A percentile compares a stretch with the other conserved stretches of the same genome.
Evolutionary conservation across 2,888 invertebrate genomes (phyloP).

Genomic region (Dyspetes luteomarginatus): DNA sequence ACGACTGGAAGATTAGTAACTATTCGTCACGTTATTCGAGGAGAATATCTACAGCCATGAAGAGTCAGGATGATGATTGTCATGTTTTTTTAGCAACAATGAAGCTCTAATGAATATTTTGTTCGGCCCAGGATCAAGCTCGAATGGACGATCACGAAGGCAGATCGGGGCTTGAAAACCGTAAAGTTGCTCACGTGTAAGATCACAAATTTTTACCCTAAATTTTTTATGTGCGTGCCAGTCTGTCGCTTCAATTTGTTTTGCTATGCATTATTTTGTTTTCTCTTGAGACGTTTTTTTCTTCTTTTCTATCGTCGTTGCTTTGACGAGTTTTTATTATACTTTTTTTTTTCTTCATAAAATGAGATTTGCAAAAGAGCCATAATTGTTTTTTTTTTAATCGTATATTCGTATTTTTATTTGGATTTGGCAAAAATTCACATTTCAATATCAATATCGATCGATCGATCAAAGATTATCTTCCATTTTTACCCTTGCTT

Average conservation of each 20-base stretch:
- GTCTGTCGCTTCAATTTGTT: slow-evolving; percentile 43
- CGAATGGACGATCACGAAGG: slow-evolving; percentile 65
- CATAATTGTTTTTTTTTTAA: slow-evolving; percentile 2
- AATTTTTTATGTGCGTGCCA: slow-evolving; percentile 43
- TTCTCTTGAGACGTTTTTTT: slow-evolving; percentile 22
- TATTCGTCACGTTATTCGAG: too few relatives aligned
- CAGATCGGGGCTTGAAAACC: slow-evolving; percentile 67
- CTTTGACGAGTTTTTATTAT: background rate
- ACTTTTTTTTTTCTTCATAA: background rate
- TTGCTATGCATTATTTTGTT: slow-evolving; percentile 45
- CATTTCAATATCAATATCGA: too few relatives aligned
- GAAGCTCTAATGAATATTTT: slow-evolving; percentile 61
- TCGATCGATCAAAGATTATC: too few relatives aligned
- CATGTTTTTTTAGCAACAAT: slow-evolving; percentile 3
- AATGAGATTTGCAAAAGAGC: background rate
- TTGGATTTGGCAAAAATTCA: background rate
- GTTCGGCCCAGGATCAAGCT: slow-evolving; percentile 64
- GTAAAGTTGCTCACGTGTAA: slow-evolving; percentile 68
- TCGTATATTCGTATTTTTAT: background rate
- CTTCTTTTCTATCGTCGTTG: slow-evolving; percentile 17
- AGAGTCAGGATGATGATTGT: slow-evolving; percentile 26
- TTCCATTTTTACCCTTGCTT: too few relatives aligned
- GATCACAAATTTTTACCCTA: slow-evolving; percentile 64
- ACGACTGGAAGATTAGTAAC: slow-evolving; percentile 38
- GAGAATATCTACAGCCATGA: slow-evolving; percentile 42